Percentiles rank a stretch among this genome's conserved stretches.
These are phyloP conservation scores for Catonia carolina DNA, from an alignment of 2,888 invertebrate genomes.

Conservation along the genomic window DNA sequence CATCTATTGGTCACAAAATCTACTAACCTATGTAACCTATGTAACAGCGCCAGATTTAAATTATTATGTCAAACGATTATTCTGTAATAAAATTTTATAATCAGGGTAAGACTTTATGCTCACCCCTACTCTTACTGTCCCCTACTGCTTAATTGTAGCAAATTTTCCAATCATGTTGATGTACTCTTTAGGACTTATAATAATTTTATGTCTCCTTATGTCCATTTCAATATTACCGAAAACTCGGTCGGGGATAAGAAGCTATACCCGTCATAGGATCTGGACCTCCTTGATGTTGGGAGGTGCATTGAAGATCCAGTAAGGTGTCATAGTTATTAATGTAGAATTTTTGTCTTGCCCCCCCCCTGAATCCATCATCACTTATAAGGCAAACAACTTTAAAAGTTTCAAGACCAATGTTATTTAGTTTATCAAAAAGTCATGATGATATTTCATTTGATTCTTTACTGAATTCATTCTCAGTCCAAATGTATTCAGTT, in stretches of 20 bases:
- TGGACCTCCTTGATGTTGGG: slow-evolving; percentile 25
- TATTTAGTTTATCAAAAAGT: slow-evolving; percentile 31
- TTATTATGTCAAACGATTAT: too few relatives aligned
- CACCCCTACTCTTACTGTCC: too few relatives aligned
- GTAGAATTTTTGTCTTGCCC: slow-evolving; percentile 36
- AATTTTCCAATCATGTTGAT: too few relatives aligned
- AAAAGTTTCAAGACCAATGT: slow-evolving; percentile 9
- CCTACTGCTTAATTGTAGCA: too few relatives aligned
- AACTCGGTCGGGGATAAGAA: slow-evolving; percentile 35
- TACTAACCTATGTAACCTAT: too few relatives aligned
- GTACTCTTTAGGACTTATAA: too few relatives aligned
- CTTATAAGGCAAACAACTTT: neutral
- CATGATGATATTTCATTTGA: slow-evolving; percentile 37
- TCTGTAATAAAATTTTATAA: too few relatives aligned
- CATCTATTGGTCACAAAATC: too few relatives aligned
- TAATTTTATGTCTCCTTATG: slow-evolving; percentile 26
- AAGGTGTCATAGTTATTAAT: slow-evolving; percentile 34
- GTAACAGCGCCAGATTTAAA: too few relatives aligned
- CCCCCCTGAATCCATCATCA: neutral
- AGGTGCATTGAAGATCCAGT: slow-evolving; percentile 30
- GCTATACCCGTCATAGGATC: slow-evolving; percentile 36
- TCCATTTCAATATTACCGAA: slow-evolving; percentile 35
- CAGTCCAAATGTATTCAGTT: slow-evolving; percentile 36
- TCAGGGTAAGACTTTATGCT: too few relatives aligned
- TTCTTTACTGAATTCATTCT: slow-evolving; percentile 35